phyloP scores from a whole-genome alignment of 2,113 vertebrate species.

The Pseudonaja textilis region DNA sequence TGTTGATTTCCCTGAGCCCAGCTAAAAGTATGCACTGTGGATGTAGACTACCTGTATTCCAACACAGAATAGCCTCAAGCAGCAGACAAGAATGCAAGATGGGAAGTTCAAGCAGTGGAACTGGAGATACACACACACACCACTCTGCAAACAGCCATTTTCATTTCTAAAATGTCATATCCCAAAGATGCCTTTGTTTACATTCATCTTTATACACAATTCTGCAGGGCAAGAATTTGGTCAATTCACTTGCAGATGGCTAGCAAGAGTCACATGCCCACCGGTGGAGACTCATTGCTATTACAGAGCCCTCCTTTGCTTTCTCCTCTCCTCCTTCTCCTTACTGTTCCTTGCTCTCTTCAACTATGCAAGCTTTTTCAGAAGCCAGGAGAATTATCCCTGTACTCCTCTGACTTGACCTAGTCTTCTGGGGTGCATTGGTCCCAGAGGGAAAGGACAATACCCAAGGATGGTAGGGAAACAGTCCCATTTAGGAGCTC shows the following conservation, averaged over 20 bases:
- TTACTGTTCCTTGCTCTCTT: neutral
- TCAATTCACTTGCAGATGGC: neutral
- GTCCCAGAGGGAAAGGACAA: neutral
- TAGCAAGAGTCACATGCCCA: neutral
- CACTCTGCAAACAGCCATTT: neutral
- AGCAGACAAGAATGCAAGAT: neutral
- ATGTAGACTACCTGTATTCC: neutral
- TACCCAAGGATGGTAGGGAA: neutral
- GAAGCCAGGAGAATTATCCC: neutral
- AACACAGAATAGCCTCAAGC: neutral
- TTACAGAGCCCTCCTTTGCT: neutral
- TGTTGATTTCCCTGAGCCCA: neutral
- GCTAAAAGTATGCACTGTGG: neutral
- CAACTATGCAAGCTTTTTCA: neutral
- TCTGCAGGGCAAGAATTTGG: neutral
- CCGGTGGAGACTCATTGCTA: neutral
- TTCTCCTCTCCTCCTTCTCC: neutral
- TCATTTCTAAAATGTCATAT: neutral
- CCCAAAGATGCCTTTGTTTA: neutral
- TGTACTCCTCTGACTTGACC: too few species aligned
- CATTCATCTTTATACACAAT: neutral
- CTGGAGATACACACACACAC: neutral
- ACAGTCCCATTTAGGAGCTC: too few species aligned
- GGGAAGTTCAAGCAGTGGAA: neutral
- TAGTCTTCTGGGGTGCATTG: neutral